Percentiles rank a stretch among this genome's conserved stretches.
These are phyloP conservation scores for Mus spretus DNA, from an alignment of 2,797 vertebrate genomes.

Conservation along the genomic window DNA sequence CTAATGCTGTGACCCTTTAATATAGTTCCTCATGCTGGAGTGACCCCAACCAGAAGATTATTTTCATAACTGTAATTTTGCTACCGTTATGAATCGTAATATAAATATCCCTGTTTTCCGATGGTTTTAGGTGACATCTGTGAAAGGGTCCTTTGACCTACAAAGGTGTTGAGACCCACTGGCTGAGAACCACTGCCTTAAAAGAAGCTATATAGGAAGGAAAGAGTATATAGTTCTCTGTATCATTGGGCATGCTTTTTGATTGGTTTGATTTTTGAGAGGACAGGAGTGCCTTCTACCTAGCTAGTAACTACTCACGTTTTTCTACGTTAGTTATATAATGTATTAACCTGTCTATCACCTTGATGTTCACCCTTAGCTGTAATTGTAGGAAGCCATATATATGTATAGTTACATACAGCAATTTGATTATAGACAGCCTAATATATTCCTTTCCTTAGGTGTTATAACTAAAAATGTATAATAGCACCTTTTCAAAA, in stretches of 20 bases:
- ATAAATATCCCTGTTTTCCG: background rate
- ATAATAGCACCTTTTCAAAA: background rate
- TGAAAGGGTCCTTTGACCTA: background rate
- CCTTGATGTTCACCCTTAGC: constrained; percentile 31
- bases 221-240: constrained; percentile 11
- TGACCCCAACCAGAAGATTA: background rate
- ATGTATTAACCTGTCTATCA: background rate
- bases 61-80: background rate
- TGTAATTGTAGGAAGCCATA: constrained; percentile 48
- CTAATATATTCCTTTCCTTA: background rate
- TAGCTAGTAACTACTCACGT: background rate
- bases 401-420: constrained; percentile 29
- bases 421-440: constrained; percentile 4
- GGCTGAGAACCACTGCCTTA: constrained; percentile 18
- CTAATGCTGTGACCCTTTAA: background rate
- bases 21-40: too few relatives aligned
- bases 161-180: background rate
- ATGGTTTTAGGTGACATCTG: background rate
- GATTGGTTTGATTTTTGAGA: constrained; percentile 6
- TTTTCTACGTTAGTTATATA: constrained; percentile 45
- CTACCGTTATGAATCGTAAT: background rate
- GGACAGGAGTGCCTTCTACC: background rate
- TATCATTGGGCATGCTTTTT: constrained; percentile 24
- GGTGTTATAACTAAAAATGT: background rate
- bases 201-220: background rate